Evolutionary conservation across 2,797 vertebrate genomes (phyloP), one percentile per base, ranked within the genome.

Genomic region (Melanotaenia boesemani): DNA sequence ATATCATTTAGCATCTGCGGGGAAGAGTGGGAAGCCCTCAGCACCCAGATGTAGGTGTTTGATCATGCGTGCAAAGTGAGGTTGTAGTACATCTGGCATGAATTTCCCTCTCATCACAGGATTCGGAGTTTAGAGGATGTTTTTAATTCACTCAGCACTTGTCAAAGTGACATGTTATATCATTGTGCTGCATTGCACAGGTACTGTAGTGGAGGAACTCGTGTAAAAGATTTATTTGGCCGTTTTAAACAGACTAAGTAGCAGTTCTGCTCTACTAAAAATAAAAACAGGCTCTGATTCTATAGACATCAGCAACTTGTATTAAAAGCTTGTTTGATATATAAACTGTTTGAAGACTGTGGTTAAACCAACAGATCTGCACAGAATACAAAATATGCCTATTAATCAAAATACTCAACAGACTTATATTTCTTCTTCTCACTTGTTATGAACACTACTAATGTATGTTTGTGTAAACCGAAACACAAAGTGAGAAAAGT

Each of bases 1-100:
- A 93, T 94, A 93, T 94, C 88, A 91, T 95, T 94, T 94, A 93
- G 89, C 90, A 92, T 91, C 87, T 88, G 90, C 67, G 55, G 86
- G 88, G 85, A 85, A 87, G 86, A 85, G 88, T 76, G 79, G 86
- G 85, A 82, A 87, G 80, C 87, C 86, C 89, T 79, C 80, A 71
- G 91, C 88, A 79, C 79, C 88, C 89, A 93, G 87, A 94, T 91
- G 88, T 89, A 89, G 87, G 81, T 88, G 91, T 93, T 91, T 93
- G 93, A 93, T 94, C 88, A 91, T 88, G 91, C 89, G 86, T 93
- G 91, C 87, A 90, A 84, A 89, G 89, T 86, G 89, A 86, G 82
- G 85, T 80, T 91, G 90, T 91, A 88, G 88, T 89, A 91, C 89
- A 90, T 92, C 89, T 93, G 90, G 87, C 75, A 72, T 85, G 89